Evolutionary conservation across 1,140 invertebrate species (phyloP).

Genomic region (Piezodorus guildinii): DNA sequence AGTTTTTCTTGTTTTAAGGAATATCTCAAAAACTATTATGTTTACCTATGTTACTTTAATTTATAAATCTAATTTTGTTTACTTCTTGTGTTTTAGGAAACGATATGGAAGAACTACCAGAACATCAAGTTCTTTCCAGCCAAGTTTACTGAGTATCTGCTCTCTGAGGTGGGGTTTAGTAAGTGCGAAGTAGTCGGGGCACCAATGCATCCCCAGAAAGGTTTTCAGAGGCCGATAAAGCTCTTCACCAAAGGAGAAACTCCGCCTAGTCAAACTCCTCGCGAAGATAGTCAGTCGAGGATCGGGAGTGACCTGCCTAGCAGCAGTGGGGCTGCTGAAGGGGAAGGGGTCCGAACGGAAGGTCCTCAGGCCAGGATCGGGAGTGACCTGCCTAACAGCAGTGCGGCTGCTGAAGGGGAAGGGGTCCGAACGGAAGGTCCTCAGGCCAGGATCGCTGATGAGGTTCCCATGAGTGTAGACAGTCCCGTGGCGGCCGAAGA

Average conservation of each 20-base stretch:
- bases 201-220: conserved; percentile 73
- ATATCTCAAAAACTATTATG: no score
- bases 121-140: conserved; percentile 77
- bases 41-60: neutral
- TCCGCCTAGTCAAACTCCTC: conserved; percentile 35
- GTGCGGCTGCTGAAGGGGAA: no score
- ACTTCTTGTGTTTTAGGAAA: conserved; percentile 50
- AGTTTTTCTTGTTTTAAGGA: no score
- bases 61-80: neutral
- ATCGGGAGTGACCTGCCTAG: no score
- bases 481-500: no score
- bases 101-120: conserved; percentile 75
- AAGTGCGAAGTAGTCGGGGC: conserved; percentile 75
- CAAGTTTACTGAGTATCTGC: conserved; percentile 78
- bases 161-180: conserved; percentile 86
- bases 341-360: no score
- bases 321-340: no score
- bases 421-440: no score
- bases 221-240: conserved; percentile 78
- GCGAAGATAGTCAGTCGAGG: neutral
- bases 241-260: conserved; percentile 59
- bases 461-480: no score
- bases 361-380: no score
- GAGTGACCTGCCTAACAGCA: no score
- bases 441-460: no score